phyloP scores from a whole-genome alignment of 2,888 invertebrate species.

The Lepidonotus clava region DNA sequence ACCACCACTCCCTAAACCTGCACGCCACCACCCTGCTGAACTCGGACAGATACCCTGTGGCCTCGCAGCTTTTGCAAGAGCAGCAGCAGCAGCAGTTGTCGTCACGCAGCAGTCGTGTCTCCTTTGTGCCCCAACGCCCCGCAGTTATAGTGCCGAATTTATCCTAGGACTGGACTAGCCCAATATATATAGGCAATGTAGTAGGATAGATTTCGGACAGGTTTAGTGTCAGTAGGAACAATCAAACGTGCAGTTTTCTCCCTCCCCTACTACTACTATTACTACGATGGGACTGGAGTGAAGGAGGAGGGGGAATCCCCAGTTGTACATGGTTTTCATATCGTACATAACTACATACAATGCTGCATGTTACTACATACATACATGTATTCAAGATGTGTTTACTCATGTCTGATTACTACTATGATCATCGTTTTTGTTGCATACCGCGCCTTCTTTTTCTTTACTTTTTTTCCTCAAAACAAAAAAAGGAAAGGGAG shows the following conservation, averaged over 20 bases:
- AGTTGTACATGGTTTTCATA: not conserved
- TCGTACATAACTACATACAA: too few relatives aligned
- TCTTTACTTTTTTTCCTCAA: not conserved
- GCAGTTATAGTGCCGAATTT: conserved; percentile 36
- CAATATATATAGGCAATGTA: conserved; percentile 33
- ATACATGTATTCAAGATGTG: not conserved
- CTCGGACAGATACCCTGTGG: conserved; percentile 22
- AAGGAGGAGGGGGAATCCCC: not conserved
- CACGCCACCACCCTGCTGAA: not conserved
- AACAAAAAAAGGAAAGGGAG: not conserved
- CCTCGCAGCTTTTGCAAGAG: conserved; percentile 25
- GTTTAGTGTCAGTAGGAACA: conserved; percentile 18
- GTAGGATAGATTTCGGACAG: conserved; percentile 23
- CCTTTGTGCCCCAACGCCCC: conserved; percentile 2
- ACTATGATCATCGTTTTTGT: conserved; percentile 1
- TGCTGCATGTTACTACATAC: not conserved
- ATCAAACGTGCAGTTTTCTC: not conserved
- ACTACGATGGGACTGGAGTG: not conserved
- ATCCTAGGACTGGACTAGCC: conserved; percentile 22
- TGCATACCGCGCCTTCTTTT: conserved; percentile 23
- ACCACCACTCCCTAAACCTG: not conserved
- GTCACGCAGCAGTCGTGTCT: not conserved
- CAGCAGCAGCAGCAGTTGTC: not conserved
- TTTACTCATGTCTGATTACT: not conserved
- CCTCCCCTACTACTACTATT: not conserved